These are phyloP conservation scores for Ochotona curzoniae DNA, from an alignment of 2,113 vertebrate species.

Conservation along the genomic window DNA sequence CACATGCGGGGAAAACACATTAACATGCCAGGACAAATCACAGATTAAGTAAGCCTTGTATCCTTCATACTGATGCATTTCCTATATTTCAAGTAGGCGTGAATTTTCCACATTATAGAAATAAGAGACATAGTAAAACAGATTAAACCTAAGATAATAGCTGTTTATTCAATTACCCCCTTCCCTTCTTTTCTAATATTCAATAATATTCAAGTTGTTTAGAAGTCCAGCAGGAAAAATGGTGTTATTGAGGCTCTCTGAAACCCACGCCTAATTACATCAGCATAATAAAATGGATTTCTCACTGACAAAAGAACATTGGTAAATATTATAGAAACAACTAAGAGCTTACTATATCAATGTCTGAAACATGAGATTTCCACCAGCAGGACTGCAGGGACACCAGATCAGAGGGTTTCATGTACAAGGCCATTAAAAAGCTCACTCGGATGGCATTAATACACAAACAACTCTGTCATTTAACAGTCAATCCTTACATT, in stretches of 20 bases:
- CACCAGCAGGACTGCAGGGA: not conserved
- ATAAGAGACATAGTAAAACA: not conserved
- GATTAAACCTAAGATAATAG: not conserved
- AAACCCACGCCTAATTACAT: not conserved
- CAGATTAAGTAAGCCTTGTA: not conserved
- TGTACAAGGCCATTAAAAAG: not conserved
- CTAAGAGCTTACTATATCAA: not conserved
- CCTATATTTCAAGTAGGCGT: not conserved
- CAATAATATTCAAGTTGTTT: not conserved
- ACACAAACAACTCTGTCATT: not conserved
- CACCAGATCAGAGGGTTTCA: not conserved
- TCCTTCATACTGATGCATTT: not conserved
- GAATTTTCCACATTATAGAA: not conserved
- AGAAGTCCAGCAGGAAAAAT: not conserved
- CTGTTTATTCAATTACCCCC: not conserved
- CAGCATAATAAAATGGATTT: not conserved
- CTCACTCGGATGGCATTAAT: not conserved
- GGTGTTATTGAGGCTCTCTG: accelerated
- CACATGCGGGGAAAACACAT: not conserved
- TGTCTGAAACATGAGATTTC: not conserved
- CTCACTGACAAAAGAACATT: not conserved
- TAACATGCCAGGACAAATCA: not conserved
- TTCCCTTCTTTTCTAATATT: not conserved
- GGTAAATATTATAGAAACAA: not conserved
- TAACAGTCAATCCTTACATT: not conserved